phyloP scores from a whole-genome alignment of 1,140 invertebrate species.

The Aphaenogaster ashmeadi region DNA sequence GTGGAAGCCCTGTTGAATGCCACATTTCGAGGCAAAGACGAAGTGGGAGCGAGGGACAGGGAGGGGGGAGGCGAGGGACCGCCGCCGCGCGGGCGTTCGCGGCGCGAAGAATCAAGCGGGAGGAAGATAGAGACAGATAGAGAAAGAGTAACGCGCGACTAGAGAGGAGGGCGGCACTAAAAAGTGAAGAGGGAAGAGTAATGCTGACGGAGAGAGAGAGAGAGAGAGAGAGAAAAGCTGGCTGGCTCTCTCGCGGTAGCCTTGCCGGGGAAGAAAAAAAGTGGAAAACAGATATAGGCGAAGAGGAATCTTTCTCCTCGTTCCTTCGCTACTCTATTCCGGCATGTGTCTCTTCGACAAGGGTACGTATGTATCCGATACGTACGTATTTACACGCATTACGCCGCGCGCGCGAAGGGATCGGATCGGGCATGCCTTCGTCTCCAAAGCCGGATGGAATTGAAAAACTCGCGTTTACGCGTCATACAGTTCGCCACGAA shows the following conservation, averaged over 20 bases:
- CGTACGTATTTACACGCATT: constrained; percentile 57
- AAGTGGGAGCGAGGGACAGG: constrained; percentile 56
- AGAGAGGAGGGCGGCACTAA: constrained; percentile 72
- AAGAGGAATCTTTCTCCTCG: constrained; percentile 71
- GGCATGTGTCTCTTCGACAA: constrained; percentile 45
- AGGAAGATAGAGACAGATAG: constrained; percentile 34
- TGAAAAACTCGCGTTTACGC: constrained; percentile 62
- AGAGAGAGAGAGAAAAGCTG: constrained; percentile 29
- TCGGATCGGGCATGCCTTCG: constrained; percentile 66
- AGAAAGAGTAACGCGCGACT: constrained; percentile 45
- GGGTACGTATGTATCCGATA: constrained; percentile 62
- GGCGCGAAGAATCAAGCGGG: constrained; percentile 47
- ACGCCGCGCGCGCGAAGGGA: constrained; percentile 56
- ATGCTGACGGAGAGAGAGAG: constrained; percentile 60
- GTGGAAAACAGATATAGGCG: constrained; percentile 80
- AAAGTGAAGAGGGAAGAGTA: constrained; percentile 61
- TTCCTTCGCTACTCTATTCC: constrained; percentile 26
- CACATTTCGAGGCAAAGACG: constrained; percentile 81
- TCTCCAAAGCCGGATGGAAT: constrained; percentile 67
- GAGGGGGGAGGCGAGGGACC: constrained; percentile 16
- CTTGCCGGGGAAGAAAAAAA: constrained; percentile 68
- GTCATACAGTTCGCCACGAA: background rate
- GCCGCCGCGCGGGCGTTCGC: constrained; percentile 15
- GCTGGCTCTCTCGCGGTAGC: constrained; percentile 56
- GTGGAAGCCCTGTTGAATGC: constrained; percentile 83